Base-by-base conservation (phyloP, 2,888 invertebrate genomes). In the Rotaria socialis region DNA sequence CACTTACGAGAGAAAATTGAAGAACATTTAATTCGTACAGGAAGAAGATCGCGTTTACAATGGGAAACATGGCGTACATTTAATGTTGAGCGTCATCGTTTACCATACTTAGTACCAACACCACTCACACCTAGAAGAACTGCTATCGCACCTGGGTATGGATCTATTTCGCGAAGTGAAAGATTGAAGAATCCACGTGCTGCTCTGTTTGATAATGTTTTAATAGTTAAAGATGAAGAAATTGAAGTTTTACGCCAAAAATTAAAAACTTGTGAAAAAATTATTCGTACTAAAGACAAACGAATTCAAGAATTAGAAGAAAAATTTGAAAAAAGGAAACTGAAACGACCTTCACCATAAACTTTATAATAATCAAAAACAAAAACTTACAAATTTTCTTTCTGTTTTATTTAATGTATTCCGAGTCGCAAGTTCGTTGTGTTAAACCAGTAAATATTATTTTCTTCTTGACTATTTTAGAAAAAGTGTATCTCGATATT, bases 231-330 rank as follows among this genome's bases (percentile, higher is more conserved):
- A 84, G 80, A 85, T 35, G 86, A 86, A 16, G 85, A 86, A 60
- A n/a, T 86, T n/a, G 74, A 56, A n/a, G 5, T 84, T 8, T 47
- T 86, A 56, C 74, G 84, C n/a, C 80, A 27, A 35, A 75, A 86
- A 86, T 56, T 86, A 43, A 86, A 86, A 85, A 56, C 85, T 24
- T 85, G 74, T 85, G 86, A 86, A 75, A 52, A 55, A 43, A 50
- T 86, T 14, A 58, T 86, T 43, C 55, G 24, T 24, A 85, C 50
- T 16, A 85, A 86, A 85, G 85, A 86, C 74, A 41, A 80, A 24
- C 75, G 50, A 50, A 86, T 86, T 27, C 85, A 86, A 84, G 85
- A 86, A 60, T 60, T 86, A 50, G 75, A 47, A n/a, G 43, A 56
- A 58, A 75, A 84, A 22, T 14, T 86, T 35, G 86, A 86, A 85